Evolutionary conservation across 92 coral and sea anemone species (phyloP).

Genomic region (Muricea muricata): DNA sequence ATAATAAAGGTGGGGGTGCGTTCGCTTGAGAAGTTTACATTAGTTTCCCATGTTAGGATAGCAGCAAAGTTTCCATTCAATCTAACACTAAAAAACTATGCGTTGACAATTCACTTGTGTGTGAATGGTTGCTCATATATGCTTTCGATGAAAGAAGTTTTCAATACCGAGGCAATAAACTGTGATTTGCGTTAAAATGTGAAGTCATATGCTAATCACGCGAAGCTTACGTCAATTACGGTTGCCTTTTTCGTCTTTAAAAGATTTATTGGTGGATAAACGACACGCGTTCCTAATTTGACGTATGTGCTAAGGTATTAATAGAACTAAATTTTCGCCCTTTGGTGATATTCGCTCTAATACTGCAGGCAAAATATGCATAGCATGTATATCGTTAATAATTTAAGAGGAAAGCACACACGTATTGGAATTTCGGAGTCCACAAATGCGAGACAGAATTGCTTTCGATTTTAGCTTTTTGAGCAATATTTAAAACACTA

Average conservation of each 20-base stretch:
- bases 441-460: too few relatives aligned
- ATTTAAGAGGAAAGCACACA: too few relatives aligned
- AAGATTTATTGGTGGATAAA: background rate
- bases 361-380: too few relatives aligned
- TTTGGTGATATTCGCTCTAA: too few relatives aligned
- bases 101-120: background rate
- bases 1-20: background rate
- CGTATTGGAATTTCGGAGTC: too few relatives aligned
- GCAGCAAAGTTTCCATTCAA: background rate
- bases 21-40: background rate
- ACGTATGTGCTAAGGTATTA: background rate
- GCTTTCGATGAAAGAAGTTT: background rate
- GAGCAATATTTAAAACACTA: too few relatives aligned
- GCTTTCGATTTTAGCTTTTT: too few relatives aligned
- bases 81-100: background rate
- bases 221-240: background rate
- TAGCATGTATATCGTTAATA: too few relatives aligned
- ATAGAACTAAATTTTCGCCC: too few relatives aligned
- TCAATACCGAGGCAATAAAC: background rate
- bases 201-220: background rate
- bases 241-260: background rate
- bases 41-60: background rate
- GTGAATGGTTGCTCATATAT: background rate
- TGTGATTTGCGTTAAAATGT: background rate
- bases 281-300: slow-evolving; percentile 6